Evolutionary conservation across 2,888 invertebrate genomes (phyloP).

Genomic region (Watsonalla binaria): DNA sequence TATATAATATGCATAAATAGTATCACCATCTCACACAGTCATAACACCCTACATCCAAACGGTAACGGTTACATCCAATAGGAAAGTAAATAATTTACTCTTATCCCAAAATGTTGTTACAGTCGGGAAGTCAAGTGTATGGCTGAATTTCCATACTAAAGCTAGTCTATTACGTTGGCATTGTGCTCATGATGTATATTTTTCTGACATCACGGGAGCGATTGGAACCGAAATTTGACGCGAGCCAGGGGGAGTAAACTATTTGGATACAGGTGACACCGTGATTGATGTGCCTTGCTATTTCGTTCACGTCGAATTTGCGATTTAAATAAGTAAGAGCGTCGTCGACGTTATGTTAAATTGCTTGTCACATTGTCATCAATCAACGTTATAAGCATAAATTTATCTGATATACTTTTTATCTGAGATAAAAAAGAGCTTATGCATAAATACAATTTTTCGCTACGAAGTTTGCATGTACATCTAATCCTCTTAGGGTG

Average conservation of each 20-base stretch:
- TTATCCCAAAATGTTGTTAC: constrained; percentile 53
- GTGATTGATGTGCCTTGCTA: constrained; percentile 57
- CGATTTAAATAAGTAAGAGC: constrained; percentile 7
- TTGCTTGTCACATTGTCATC: neutral
- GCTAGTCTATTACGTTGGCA: constrained; percentile 55
- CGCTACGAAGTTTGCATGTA: too few relatives aligned
- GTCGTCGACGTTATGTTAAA: neutral
- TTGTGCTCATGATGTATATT: constrained; percentile 72
- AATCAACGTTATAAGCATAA: neutral
- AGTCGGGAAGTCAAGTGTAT: constrained; percentile 55
- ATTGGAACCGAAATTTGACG: constrained; percentile 56
- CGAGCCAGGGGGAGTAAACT: constrained; percentile 42
- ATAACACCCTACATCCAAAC: constrained; percentile 12
- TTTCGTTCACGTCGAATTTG: constrained; percentile 22
- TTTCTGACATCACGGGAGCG: constrained; percentile 55
- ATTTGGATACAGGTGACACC: constrained; percentile 50
- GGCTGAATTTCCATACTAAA: constrained; percentile 64
- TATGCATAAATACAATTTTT: too few relatives aligned
- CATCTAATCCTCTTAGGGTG: too few relatives aligned
- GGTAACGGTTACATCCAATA: too few relatives aligned
- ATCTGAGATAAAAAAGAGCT: too few relatives aligned
- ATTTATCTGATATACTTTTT: too few relatives aligned
- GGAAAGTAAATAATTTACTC: constrained; percentile 30
- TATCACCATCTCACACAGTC: neutral
- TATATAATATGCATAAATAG: too few relatives aligned